Evolutionary conservation across 2,113 vertebrate genomes (phyloP).

Genomic region (Nycticebus coucang): DNA sequence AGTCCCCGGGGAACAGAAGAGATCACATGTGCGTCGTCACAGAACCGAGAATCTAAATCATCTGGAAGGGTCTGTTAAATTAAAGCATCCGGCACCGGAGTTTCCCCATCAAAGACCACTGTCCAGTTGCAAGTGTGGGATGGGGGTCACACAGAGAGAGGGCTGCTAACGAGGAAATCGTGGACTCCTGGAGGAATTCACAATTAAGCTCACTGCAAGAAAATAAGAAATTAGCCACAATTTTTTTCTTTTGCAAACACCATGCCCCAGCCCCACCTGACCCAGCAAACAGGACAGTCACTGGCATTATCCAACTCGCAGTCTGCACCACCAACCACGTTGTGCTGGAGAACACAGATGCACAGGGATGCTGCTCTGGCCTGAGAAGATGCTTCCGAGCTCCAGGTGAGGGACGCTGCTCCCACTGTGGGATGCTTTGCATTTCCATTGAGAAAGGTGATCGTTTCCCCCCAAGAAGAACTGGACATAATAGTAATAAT

Average conservation of each 20-base stretch:
- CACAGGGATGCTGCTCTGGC: rapidly evolving
- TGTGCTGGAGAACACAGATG: rapidly evolving
- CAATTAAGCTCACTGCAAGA: background rate
- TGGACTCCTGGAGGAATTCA: background rate
- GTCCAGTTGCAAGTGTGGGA: background rate
- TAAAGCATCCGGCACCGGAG: background rate
- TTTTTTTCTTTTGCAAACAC: background rate
- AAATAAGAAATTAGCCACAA: background rate
- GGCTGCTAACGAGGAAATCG: background rate
- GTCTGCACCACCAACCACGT: rapidly evolving
- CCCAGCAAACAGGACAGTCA: background rate
- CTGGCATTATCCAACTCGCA: rapidly evolving
- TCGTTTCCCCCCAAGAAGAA: background rate
- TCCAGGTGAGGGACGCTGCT: rapidly evolving
- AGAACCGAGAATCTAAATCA: background rate
- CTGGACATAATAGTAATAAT: background rate
- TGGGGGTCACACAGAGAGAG: background rate
- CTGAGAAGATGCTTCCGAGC: rapidly evolving
- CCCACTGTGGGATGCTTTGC: rapidly evolving
- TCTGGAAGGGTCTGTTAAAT: slow-evolving; percentile 22
- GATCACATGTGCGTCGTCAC: slow-evolving; percentile 22
- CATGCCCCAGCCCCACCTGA: background rate
- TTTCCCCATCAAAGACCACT: background rate
- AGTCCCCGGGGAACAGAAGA: background rate
- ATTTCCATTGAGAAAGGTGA: background rate